Base-by-base conservation (phyloP, 2,888 invertebrate genomes). In the Dysmachus trigonus region DNA sequence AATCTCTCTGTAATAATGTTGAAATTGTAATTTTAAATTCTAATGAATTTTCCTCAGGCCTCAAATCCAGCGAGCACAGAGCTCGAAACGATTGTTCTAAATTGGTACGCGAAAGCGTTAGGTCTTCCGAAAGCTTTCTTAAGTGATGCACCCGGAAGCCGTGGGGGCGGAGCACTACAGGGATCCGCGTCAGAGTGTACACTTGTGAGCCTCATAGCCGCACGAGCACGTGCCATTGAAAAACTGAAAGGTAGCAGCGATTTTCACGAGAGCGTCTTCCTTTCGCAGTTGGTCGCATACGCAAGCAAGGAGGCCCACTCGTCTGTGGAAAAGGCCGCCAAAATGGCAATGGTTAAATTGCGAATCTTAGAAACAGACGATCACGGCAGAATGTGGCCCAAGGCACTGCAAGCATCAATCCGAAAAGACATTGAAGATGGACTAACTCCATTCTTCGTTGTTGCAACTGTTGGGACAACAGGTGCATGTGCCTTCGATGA, bases 31-130 rank as follows among this genome's bases (percentile, higher is more conserved):
- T 47, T 47, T 6, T 31, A 71, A 53, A 22, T 62, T 18, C 62
- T 7, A 7, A 13, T 3, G 10, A 51, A 88, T 77, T 73, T 91
- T 91, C 38, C 10, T 71, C 27, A 96, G 96, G 96, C 96, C 8
- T 96, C 97, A 2, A 96, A 96, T 91, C 97, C 97, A 13, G 96
- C 97, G 0, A 95, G 96, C 88, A 96, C 97, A n/a, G 97, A 97
- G 92, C 91, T 97, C 77, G 97, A 97, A 92, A 95, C 95, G 0
- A 95, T 97, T 87, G 95, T 97, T 1, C 92, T 96, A 89, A 96
- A 97, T 90, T 97, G 97, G 97, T 94, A 96, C 88, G 96, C 95
- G 72, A 94, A 94, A 91, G 95, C 95, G 1, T 94, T 97, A 83
- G 95, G 95, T 71, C 93, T 97, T 4, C 97, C 97, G 0, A 92